Evolutionary conservation across 2,113 vertebrate species (phyloP), one percentile per base, ranked within the genome.

Genomic region (Caranx ignobilis): DNA sequence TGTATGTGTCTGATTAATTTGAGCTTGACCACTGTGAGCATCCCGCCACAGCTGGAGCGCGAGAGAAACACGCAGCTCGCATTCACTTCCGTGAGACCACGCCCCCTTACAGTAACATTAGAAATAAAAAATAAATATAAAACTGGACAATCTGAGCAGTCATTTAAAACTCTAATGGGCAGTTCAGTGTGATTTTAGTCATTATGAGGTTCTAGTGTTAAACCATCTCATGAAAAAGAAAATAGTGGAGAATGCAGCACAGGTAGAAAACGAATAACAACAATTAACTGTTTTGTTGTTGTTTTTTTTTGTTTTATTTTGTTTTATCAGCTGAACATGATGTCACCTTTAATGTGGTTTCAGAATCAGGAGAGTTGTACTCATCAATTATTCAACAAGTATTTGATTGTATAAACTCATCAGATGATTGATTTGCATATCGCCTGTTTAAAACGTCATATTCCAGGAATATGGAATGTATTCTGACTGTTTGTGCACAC

Each of bases 11-110:
- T 32, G 1, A 47, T 45, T 55, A 1, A 5, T 2, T 4, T 8
- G 11, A 61, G 2, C 37, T 77, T 83, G 37, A 77, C 43, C 13
- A 2, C 2, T 5, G 41, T 15, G 7, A 54, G 43, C 57, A 16
- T 56, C 56, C 70, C 35, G 54, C 55, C 70, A 67, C 77, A 71
- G 79, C 79, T 70, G 60, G 52, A 52, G 54, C 62, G 68, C 50
- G 26, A 63, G 56, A 45, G 54, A 54, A 59, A 69, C 59, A 45
- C 21, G 48, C 39, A 32, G 37, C 56, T 50, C 65, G 71, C 54
- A 61, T 26, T 67, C 15, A 71, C 67, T 60, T 37, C 67, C 54
- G 45, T 60, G 35, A 77, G 67, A 68, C 63, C 47, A n/a, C 81
- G 56, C 75, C 81, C 68, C 47, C 55, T 73, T 62, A 55, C 55